Evolutionary conservation across 2,888 invertebrate species (phyloP), one percentile per base, ranked within the genome.

Genomic region (Acronicta psi): DNA sequence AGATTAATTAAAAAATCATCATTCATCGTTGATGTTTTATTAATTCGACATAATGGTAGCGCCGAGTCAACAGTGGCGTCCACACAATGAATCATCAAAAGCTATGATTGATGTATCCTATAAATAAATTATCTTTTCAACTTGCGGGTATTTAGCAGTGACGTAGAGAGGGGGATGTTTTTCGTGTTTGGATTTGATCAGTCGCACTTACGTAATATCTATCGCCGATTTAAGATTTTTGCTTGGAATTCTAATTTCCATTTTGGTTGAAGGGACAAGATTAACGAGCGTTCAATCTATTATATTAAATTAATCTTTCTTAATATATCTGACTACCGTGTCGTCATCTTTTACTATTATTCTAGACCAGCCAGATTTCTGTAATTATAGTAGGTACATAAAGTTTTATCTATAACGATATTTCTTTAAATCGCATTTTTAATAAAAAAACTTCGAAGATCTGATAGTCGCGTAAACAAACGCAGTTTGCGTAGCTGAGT

Each of bases 21-120:
- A 75, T 65, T 77, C 72, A 77, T 58, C 51, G 64, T 63, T 69
- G 75, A 73, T 78, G 64, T 79, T 76, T 69, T 75, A 77, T 75
- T 80, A 78, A 75, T 75, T 75, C 41, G 62, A 59, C 69, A 76
- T 69, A 76, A 76, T 69, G 63, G 73, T 76, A 69, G 46, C 73
- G 72, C 64, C 68, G 73, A 70, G 70, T 77, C 75, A 73, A 73
- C 70, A 67, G 59, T 69, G 58, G 50, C 69, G 71, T 53, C 57
- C 70, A 66, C 59, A 67, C 70, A 68, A 72, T 79, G 80, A 82
- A 79, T 79, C 82, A 73, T 77, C 75, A 72, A 61, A 76, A 75
- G 52, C 58, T 13, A 61, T 81, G 81, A 80, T 81, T 80, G 82
- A 73, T 81, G 73, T 61, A 50, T 74, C 66, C 76, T 67, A 63